Evolutionary conservation across 2,113 vertebrate genomes (phyloP).

Genomic region (Sorex araneus): DNA sequence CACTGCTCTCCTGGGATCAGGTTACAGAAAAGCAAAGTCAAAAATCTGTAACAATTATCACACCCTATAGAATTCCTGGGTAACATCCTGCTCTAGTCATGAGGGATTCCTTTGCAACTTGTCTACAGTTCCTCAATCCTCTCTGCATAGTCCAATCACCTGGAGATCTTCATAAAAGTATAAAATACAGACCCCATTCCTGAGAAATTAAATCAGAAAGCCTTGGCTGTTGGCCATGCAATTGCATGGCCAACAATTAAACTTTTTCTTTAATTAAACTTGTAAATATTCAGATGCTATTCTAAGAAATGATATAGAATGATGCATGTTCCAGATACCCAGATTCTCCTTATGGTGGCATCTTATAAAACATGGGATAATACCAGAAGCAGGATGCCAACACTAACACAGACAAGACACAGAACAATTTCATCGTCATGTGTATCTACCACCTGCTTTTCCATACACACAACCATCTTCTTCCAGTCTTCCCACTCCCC

Average conservation of each 20-base stretch:
- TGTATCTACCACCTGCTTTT: background rate
- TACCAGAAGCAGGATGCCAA: background rate
- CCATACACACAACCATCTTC: background rate
- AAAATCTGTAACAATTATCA: background rate
- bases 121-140: background rate
- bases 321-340: background rate
- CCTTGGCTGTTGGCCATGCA: background rate
- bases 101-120: background rate
- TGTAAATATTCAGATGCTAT: background rate
- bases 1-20: background rate
- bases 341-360: background rate
- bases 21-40: background rate
- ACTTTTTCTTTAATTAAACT: background rate
- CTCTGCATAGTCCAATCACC: background rate
- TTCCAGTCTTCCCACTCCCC: background rate
- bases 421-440: background rate
- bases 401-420: background rate
- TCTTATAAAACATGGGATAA: background rate
- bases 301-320: background rate
- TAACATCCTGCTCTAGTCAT: background rate
- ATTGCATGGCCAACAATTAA: background rate
- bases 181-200: background rate
- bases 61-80: conserved; percentile 15
- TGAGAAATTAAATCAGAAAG: background rate
- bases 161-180: background rate